phyloP scores from a whole-genome alignment of 2,888 invertebrate species.

The Druceiella hillmani region DNA sequence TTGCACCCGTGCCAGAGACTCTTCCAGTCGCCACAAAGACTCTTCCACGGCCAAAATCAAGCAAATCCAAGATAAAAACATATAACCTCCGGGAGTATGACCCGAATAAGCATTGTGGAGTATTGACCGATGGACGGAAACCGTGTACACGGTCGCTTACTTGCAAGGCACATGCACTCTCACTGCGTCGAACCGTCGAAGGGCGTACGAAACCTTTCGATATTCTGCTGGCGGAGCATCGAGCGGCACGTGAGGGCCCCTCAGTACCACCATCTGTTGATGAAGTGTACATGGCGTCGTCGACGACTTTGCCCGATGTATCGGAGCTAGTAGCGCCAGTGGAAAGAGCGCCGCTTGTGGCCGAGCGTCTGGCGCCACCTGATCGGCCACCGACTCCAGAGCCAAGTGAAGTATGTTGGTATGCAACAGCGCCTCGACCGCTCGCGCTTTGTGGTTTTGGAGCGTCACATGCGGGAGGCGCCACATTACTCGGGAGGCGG shows the following conservation, averaged over 20 bases:
- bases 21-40: conserved; percentile 31
- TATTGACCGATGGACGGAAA: conserved; percentile 61
- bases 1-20: conserved; percentile 32
- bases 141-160: conserved; percentile 78
- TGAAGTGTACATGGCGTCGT: conserved; percentile 21
- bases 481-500: conserved; percentile 48
- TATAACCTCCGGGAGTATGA: conserved; percentile 65
- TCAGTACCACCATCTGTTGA: conserved; percentile 29
- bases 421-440: conserved; percentile 54
- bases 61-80: conserved; percentile 34
- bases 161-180: conserved; percentile 63
- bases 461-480: conserved; percentile 52
- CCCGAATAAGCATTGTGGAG: conserved; percentile 80
- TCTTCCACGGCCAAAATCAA: conserved; percentile 33
- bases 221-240: conserved; percentile 66
- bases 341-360: background rate
- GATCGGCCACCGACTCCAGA: conserved; percentile 33
- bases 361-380: conserved; percentile 14
- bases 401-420: conserved; percentile 44
- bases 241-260: conserved; percentile 56
- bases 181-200: conserved; percentile 61
- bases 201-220: conserved; percentile 72
- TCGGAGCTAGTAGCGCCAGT: background rate
- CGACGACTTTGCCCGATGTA: conserved; percentile 24
- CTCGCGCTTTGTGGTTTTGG: conserved; percentile 54